These are phyloP conservation scores for Muscicapa adusta DNA, from an alignment of 2,113 vertebrate species.

Conservation along the genomic window DNA sequence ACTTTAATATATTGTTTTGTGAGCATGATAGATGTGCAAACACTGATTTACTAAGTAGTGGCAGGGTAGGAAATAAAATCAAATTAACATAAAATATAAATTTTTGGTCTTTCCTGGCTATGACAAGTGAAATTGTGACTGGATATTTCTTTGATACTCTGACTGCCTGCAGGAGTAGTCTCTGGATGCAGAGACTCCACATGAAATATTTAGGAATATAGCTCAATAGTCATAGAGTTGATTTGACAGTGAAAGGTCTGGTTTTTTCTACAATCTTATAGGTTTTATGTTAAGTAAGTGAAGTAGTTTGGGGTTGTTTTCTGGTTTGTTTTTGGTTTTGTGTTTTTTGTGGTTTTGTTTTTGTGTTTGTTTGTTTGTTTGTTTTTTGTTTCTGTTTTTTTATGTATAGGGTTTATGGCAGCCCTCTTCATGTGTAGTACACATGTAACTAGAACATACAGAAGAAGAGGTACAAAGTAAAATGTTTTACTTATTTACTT, in stretches of 20 bases:
- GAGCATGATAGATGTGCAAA: accelerated
- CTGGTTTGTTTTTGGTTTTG: neutral
- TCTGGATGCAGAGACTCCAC: neutral
- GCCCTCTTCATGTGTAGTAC: neutral
- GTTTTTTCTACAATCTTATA: neutral
- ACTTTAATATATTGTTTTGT: neutral
- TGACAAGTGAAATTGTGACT: neutral
- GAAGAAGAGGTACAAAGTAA: neutral
- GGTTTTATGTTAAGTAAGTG: neutral
- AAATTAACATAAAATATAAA: neutral
- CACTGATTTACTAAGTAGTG: neutral
- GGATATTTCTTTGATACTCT: neutral
- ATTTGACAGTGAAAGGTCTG: neutral
- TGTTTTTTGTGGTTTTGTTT: too few species aligned
- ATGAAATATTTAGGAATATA: neutral
- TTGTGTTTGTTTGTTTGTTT: too few species aligned
- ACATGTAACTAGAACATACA: neutral
- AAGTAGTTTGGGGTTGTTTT: neutral
- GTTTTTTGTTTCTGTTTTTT: too few species aligned
- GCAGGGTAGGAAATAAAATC: neutral
- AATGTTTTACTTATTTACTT: neutral
- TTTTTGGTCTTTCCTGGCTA: neutral
- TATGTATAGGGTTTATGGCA: neutral
- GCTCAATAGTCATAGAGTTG: neutral
- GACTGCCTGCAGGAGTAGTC: neutral